A percentile compares a stretch with the other conserved stretches of the same genome.
Evolutionary conservation across 1,140 invertebrate species (phyloP).

Genomic region (Oncopodura yosiiana): DNA sequence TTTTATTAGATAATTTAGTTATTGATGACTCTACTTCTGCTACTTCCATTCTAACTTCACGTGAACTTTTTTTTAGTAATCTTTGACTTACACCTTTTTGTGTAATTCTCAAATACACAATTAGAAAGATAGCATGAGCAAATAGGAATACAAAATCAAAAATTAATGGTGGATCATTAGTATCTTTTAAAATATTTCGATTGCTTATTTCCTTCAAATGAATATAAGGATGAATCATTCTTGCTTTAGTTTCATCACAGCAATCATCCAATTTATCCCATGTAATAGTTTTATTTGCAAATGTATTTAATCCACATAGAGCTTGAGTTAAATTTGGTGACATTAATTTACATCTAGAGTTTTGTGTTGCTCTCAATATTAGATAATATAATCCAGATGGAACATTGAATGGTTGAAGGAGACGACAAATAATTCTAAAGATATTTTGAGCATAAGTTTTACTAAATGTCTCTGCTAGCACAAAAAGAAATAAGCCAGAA

Average conservation of each 20-base stretch:
- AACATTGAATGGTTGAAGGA: slow-evolving; percentile 3
- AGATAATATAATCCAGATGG: background rate
- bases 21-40: too few relatives aligned
- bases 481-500: too few relatives aligned
- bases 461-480: too few relatives aligned
- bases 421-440: too few relatives aligned
- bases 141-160: background rate
- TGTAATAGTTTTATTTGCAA: background rate
- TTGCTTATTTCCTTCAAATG: too few relatives aligned
- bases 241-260: too few relatives aligned
- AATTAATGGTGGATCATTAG: background rate
- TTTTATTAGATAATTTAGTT: too few relatives aligned
- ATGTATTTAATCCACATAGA: background rate
- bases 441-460: too few relatives aligned
- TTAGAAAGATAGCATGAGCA: background rate
- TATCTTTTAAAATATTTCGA: background rate
- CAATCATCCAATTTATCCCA: slow-evolving; percentile 7
- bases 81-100: too few relatives aligned
- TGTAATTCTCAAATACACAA: background rate
- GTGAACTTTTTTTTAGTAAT: too few relatives aligned
- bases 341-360: background rate
- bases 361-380: background rate
- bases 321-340: background rate
- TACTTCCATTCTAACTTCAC: too few relatives aligned
- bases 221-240: too few relatives aligned